Evolutionary conservation across 2,113 vertebrate genomes (phyloP).

Genomic region (Polyodon spathula): DNA sequence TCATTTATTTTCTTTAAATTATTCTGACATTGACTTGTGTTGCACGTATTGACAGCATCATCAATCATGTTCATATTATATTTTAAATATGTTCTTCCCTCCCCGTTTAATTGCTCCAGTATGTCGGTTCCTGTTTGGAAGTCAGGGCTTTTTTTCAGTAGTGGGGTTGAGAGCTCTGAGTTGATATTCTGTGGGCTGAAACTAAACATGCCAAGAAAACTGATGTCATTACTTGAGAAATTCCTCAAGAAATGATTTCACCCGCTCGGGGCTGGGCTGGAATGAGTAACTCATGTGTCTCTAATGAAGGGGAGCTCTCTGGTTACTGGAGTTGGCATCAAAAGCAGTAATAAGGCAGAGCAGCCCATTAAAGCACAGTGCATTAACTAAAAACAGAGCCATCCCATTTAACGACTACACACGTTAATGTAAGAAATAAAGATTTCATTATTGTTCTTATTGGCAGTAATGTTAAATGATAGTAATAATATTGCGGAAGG

Average conservation of each 20-base stretch:
- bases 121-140: conserved; percentile 25
- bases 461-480: too few species aligned
- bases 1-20: conserved; percentile 63
- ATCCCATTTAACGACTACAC: too few species aligned
- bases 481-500: too few species aligned
- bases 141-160: conserved; percentile 18
- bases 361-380: too few species aligned
- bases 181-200: background rate
- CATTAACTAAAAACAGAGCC: too few species aligned
- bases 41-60: conserved; percentile 55
- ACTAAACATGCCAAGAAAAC: conserved; percentile 11
- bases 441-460: too few species aligned
- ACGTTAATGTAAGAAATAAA: too few species aligned
- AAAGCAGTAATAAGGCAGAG: too few species aligned
- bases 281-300: background rate
- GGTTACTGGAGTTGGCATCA: too few species aligned
- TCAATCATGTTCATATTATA: conserved; percentile 59
- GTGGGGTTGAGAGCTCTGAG: conserved; percentile 3
- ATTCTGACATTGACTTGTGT: conserved; percentile 62
- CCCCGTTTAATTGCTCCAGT: conserved; percentile 45
- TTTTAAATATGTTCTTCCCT: conserved; percentile 44
- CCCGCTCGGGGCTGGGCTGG: background rate
- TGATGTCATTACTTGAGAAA: conserved; percentile 1
- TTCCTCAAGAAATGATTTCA: background rate
- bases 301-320: background rate